These are phyloP conservation scores for Archocentrus centrarchus DNA, from an alignment of 2,113 vertebrate species.

Conservation along the genomic window DNA sequence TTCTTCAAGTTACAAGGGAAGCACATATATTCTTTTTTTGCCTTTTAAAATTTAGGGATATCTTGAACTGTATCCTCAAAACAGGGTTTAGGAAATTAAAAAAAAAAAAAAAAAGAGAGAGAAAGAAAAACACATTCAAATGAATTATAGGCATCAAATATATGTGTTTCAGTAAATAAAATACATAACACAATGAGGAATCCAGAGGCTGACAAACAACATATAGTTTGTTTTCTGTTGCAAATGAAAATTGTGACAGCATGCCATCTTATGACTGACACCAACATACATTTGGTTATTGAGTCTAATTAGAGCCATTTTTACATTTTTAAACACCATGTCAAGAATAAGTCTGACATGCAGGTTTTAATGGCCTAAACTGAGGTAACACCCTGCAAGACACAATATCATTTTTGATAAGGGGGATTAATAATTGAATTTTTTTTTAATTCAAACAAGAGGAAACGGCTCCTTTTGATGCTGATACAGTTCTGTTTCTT, in stretches of 20 bases:
- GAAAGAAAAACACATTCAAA: constrained; percentile 65
- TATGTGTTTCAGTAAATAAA: constrained; percentile 52
- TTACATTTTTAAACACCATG: constrained; percentile 12
- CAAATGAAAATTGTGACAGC: constrained; percentile 45
- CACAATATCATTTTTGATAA: constrained; percentile 8
- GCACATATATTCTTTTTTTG: constrained; percentile 76
- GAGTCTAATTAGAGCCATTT: constrained; percentile 25
- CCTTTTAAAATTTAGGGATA: constrained; percentile 58
- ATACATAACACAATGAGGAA: constrained; percentile 41
- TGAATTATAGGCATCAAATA: constrained; percentile 73
- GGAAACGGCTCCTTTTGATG: constrained; percentile 15
- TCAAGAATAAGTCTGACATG: constrained; percentile 14
- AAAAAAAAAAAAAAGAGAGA: constrained; percentile 52
- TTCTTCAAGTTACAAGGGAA: constrained; percentile 78
- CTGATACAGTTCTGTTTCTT: constrained; percentile 7
- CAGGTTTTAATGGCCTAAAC: constrained; percentile 29
- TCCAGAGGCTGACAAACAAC: constrained; percentile 42
- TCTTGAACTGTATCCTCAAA: constrained; percentile 57
- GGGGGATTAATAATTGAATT: not conserved
- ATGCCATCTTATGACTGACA: constrained; percentile 32
- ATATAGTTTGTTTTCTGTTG: constrained; percentile 35
- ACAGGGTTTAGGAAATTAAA: constrained; percentile 57
- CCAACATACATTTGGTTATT: constrained; percentile 47
- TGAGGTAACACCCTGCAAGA: constrained; percentile 7
- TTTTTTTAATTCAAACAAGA: constrained; percentile 1